phyloP scores from a whole-genome alignment of 2,797 vertebrate genomes.

The Notolepis coatsorum region DNA sequence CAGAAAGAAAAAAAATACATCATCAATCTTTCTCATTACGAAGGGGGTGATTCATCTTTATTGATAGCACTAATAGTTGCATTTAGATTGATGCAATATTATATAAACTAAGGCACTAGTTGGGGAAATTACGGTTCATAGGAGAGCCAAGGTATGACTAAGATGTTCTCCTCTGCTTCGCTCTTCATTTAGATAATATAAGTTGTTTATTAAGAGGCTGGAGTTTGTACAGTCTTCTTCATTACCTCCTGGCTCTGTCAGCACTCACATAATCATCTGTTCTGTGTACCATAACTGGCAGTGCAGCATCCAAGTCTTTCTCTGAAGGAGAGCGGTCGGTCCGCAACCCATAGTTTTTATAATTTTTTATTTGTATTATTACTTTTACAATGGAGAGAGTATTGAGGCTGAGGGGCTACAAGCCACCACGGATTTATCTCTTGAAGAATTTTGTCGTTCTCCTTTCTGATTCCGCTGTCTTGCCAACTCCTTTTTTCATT shows the following conservation, averaged over 20 bases:
- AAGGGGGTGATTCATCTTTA: slow-evolving; percentile 32
- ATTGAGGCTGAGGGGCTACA: too few species aligned
- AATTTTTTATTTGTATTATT: too few species aligned
- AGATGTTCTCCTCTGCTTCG: slow-evolving; percentile 23
- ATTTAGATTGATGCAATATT: slow-evolving; percentile 22
- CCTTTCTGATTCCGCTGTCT: too few species aligned
- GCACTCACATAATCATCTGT: slow-evolving; percentile 17
- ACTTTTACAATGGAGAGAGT: too few species aligned
- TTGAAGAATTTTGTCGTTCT: too few species aligned
- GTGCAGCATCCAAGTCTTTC: slow-evolving; percentile 17
- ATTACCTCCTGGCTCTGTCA: slow-evolving; percentile 22
- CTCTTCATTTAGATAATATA: slow-evolving; percentile 1
- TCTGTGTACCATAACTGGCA: slow-evolving; percentile 17
- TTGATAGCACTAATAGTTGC: slow-evolving; percentile 34
- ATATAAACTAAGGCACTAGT: slow-evolving; percentile 19
- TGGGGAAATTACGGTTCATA: slow-evolving; percentile 3
- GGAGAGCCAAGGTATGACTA: slow-evolving; percentile 14
- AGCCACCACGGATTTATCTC: too few species aligned
- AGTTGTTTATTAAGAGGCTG: slow-evolving; percentile 11
- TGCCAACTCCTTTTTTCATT: too few species aligned
- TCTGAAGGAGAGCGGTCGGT: too few species aligned
- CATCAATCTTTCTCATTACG: slow-evolving; percentile 19
- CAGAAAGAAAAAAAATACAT: slow-evolving; percentile 44
- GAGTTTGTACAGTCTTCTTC: slow-evolving; percentile 12
- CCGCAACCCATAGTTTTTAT: too few species aligned